Base-by-base conservation (phyloP, 1,140 invertebrate genomes). In the Cheumatopsyche charites region DNA sequence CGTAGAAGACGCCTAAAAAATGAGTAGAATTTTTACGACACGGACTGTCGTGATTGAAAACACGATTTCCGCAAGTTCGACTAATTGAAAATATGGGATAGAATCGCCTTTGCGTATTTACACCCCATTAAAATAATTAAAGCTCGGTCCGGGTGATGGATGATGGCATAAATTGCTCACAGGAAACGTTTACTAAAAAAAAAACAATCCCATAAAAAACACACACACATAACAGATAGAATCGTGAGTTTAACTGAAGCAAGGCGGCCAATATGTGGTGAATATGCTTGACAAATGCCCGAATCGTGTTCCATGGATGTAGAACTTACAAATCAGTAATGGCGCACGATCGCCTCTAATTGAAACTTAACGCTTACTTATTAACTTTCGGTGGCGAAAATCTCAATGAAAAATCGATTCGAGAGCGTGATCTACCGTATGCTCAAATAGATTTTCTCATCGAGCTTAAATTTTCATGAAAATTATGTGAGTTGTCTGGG, bases 371-470 rank as follows among this genome's bases (percentile, higher is more conserved):
- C 70, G 68, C 67, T 55, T 26, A 52, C 6, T 2, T 52, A 63
- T 71, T 67, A 65, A 58, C 65, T 74, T 74, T 71, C 73, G 70
- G 73, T 72, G 73, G 73, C 73, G 69, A 71, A 74, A 71, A 70
- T 61, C 7, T n/a, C 29, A 12, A 42, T 66, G 63, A 66, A 66
- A 66, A 47, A 66, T 66, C 15, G 13, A 23, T 7, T 23, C 25
- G 3, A 21, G n/a, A 25, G 25, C 63, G 63, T 66, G 63, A 66
- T 26, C 11, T 19, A 19, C 12, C 43, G 17, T 9, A 47, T 66
- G 29, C 29, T 4, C 29, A 36, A 47, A 63, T 7, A 26, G 26
- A 1, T 13, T 25, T n/a, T 42, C 12, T 25, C 21, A 25, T 23
- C 11, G 21, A 2, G 9, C 23, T 1, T 52, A 13, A 15, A 52